Evolutionary conservation across 2,888 invertebrate species (phyloP).

Genomic region (Hypomecis atomaria): DNA sequence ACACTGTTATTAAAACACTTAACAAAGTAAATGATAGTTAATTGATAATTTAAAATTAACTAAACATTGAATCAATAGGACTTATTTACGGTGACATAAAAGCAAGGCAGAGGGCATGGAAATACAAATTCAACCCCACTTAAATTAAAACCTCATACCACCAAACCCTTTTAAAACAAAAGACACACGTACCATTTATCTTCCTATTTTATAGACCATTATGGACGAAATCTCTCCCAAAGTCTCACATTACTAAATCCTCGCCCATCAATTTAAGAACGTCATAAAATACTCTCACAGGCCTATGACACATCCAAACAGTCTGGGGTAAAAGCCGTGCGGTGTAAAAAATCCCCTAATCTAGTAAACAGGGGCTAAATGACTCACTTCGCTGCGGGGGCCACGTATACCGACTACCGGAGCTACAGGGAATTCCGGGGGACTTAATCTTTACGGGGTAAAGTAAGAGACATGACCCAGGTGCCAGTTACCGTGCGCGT

Average conservation of each 20-base stretch:
- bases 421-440: conserved; percentile 63
- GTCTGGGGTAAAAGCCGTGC: conserved; percentile 71
- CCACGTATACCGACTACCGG: conserved; percentile 58
- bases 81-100: no score
- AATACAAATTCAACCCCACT: not conserved
- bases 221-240: conserved; percentile 36
- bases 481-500: conserved; percentile 72
- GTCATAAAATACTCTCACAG: conserved; percentile 63
- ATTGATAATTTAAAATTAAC: no score
- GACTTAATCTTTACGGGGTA: conserved; percentile 83
- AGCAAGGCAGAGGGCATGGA: not conserved
- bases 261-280: conserved; percentile 60
- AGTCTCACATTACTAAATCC: conserved; percentile 58
- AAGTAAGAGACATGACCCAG: conserved; percentile 84
- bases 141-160: not conserved
- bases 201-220: conserved; percentile 24
- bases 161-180: conserved; percentile 22
- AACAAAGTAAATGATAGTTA: no score
- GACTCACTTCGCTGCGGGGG: conserved; percentile 80
- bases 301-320: conserved; percentile 69
- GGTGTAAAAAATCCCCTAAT: conserved; percentile 82
- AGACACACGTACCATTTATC: conserved; percentile 12
- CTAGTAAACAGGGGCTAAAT: conserved; percentile 83
- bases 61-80: no score
- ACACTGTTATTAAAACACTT: no score